Conservation (phyloP, 2,113 vertebrate species). For the Cottus gobio region DNA sequence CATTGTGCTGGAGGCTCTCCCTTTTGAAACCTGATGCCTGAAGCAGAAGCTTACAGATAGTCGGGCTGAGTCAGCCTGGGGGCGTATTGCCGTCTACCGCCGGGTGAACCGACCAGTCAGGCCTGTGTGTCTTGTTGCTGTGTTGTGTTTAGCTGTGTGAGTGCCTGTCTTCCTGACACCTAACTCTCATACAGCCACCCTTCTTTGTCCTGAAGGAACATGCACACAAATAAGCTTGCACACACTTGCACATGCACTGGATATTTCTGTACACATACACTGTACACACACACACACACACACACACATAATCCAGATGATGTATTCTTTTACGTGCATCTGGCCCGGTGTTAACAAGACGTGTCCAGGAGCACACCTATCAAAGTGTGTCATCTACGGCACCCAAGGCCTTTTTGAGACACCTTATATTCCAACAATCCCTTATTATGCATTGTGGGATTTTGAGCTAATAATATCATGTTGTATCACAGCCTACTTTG, state of each 20-base stretch:
- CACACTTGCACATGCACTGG: not conserved
- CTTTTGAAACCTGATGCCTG: conserved; percentile 75
- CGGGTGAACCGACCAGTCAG: conserved; percentile 72
- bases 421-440: not conserved
- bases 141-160: conserved; percentile 35
- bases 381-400: conserved; percentile 68
- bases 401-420: conserved; percentile 59
- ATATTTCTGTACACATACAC: not conserved
- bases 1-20: conserved; percentile 61
- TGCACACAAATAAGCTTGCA: conserved; percentile 1
- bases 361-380: conserved; percentile 64
- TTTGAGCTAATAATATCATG: not conserved
- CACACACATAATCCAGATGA: not conserved
- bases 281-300: not conserved
- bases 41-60: conserved; percentile 69
- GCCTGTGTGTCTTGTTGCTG: conserved; percentile 57
- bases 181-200: conserved; percentile 4
- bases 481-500: not conserved
- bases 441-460: not conserved
- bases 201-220: conserved; percentile 12
- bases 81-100: conserved; percentile 26
- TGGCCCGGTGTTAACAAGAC: conserved; percentile 53
- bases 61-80: conserved; percentile 52
- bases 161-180: conserved; percentile 18
- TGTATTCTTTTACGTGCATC: conserved; percentile 27